Evolutionary conservation across 2,113 vertebrate genomes (phyloP), one percentile per base, ranked within the genome.

Genomic region (Notothenia coriiceps): DNA sequence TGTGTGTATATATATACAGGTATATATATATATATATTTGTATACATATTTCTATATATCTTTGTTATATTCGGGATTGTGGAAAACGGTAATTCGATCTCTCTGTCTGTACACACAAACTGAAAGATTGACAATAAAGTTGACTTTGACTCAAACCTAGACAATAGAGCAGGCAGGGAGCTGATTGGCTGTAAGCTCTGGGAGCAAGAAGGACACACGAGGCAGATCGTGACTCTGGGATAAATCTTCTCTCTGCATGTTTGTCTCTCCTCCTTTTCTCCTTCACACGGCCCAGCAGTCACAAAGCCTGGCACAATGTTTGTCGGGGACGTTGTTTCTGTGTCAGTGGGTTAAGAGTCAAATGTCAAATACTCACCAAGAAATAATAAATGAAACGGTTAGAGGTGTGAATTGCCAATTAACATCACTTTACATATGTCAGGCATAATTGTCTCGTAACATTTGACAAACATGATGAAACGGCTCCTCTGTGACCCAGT

Each of bases 401-500:
- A 43, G 43, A 76, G 73, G 54, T 73, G 63, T 62, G 72, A 70
- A 50, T 63, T 60, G 57, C 61, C 65, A 80, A 78, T 87, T 87
- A 87, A 52, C 74, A 73, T 65, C 57, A 69, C 43, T 44, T 67
- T 47, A 43, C 68, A 68, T 47, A 66, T 80, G 55, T 76, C 71
- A 52, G 56, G 43, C 75, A 20, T 63, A 80, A 85, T 85, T 80
- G 79, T 79, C 75, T 60, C n/a, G 20, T 80, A 63, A 63, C 46
- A 50, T 22, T 33, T 70, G 69, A 78, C 18, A 35, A 72, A 70
- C 57, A 60, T 73, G 25, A 29, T 25, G 29, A 49, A 64, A 57
- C 72, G 64, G 59, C 67, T 73, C 65, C 65, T 74, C 72, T 43
- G 43, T 50, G 76, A 79, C 80, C 66, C 40, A 0, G 54, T 56